Percentiles rank a stretch among this genome's conserved stretches.
Evolutionary conservation across 1,140 invertebrate genomes (phyloP).

Genomic region (Dendroctonus ponderosae): DNA sequence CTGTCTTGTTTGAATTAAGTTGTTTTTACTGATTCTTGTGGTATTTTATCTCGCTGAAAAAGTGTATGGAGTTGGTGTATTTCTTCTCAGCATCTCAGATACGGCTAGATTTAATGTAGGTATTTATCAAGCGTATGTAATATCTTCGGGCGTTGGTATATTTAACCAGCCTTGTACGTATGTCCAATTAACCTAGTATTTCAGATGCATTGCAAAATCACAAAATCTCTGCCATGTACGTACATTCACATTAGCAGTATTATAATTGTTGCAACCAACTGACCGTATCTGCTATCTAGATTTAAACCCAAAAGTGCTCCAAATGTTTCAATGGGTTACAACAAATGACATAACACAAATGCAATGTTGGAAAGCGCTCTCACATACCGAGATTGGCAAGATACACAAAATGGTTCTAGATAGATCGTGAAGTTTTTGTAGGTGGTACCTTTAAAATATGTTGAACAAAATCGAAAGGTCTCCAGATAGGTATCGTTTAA

Average conservation of each 20-base stretch:
- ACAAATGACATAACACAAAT: slow-evolving; percentile 22
- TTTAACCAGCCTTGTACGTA: slow-evolving; percentile 20
- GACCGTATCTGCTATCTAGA: slow-evolving; percentile 12
- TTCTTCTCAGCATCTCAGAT: not conserved
- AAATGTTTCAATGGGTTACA: slow-evolving; percentile 20
- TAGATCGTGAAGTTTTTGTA: slow-evolving; percentile 21
- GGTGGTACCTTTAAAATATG: slow-evolving; percentile 7
- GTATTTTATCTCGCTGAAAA: not conserved
- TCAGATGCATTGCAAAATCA: slow-evolving; percentile 12
- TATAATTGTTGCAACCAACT: not conserved
- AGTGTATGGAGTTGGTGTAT: not conserved
- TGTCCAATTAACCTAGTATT: slow-evolving; percentile 28
- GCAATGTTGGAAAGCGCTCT: not conserved
- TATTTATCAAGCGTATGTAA: slow-evolving; percentile 5
- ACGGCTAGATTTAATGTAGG: not conserved
- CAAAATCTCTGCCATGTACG: slow-evolving; percentile 21
- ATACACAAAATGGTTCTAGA: slow-evolving; percentile 9
- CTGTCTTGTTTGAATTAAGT: not conserved
- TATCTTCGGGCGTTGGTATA: slow-evolving; percentile 15
- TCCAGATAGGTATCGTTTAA: too few species aligned
- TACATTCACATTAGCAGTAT: slow-evolving; percentile 16
- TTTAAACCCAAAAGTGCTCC: slow-evolving; percentile 14
- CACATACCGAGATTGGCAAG: slow-evolving; percentile 13
- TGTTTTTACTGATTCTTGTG: not conserved
- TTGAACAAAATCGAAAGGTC: too few species aligned